Evolutionary conservation across 2,888 invertebrate genomes (phyloP), one percentile per base, ranked within the genome.

Genomic region (Drosophila paucipuncta): DNA sequence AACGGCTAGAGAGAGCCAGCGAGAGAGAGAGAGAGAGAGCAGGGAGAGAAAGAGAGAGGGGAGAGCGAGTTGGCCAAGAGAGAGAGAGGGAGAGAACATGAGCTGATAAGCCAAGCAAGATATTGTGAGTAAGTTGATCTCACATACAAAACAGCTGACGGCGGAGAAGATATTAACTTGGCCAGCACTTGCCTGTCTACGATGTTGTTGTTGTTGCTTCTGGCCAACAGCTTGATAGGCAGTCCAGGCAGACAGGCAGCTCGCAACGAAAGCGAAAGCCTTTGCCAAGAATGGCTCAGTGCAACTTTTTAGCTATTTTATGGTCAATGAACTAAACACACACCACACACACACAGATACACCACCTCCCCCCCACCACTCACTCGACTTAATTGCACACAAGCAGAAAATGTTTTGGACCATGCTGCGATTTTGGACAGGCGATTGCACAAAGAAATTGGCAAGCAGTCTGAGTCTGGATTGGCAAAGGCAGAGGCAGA

Each of bases 361-460:
- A 10, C 13, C 50, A 5, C 11, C 10, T 7, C 1, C 13, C 25
- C 25, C 5, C 30, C 10, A 5, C 6, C 2, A 4, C 6, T 6
- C 18, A 11, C 3, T 50, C 50, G 58, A 25, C 64, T 70, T 70
- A 80, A 80, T 80, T 78, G 81, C 80, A 73, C 54, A 67, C 52
- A 49, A 57, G 31, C 37, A 28, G n/a, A 54, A 68, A 53, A 59
- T 31, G 47, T 47, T 47, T 60, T 58, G 68, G 58, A 73, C 39
- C 76, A 65, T 62, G 75, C 65, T 76, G 80, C 30, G 68, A 54
- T 77, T 77, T 72, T 72, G 62, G 72, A 70, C 75, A 82, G 64
- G 61, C 85, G 80, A 84, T 87, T 89, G 90, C 90, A 87, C 85
- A 85, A 82, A 85, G 82, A 85, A 90, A 88, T 85, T 90, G 80